Percentiles rank a stretch among this genome's conserved stretches.
Evolutionary conservation across 2,888 invertebrate genomes (phyloP).

Genomic region (Dicycla oo): DNA sequence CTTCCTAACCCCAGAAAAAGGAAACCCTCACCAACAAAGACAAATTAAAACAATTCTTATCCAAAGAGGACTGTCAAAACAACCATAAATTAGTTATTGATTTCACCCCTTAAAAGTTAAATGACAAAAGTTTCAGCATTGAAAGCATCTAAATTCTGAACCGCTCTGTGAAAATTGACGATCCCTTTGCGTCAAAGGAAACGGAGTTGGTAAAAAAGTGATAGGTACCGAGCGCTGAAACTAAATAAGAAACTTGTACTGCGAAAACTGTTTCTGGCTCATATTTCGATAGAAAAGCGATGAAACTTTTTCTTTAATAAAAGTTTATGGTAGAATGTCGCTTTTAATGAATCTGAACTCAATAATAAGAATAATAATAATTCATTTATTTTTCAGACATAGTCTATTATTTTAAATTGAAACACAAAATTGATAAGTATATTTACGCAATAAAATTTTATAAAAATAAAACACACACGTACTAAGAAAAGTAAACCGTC

Average conservation of each 20-base stretch:
- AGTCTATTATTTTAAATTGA: too few species aligned
- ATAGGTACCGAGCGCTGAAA: constrained; percentile 14
- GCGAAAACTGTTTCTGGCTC: neutral
- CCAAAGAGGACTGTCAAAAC: constrained; percentile 32
- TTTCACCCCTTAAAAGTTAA: constrained; percentile 38
- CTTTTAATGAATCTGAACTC: neutral
- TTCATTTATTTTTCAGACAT: too few species aligned
- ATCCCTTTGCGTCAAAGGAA: constrained; percentile 38
- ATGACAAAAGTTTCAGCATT: constrained; percentile 40
- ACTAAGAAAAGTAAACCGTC: too few species aligned
- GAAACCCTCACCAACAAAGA: neutral
- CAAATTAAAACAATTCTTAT: neutral
- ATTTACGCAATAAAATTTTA: too few species aligned
- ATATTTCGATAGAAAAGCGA: constrained; percentile 13
- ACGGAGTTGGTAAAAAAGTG: constrained; percentile 16
- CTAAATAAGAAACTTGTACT: constrained; percentile 21
- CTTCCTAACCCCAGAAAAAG: neutral
- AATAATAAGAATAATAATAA: too few species aligned
- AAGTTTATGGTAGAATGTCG: neutral
- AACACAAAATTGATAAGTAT: too few species aligned
- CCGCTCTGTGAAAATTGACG: constrained; percentile 17
- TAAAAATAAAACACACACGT: too few species aligned
- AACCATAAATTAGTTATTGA: constrained; percentile 56
- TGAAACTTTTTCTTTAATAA: neutral
- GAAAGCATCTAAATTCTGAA: constrained; percentile 38